Evolutionary conservation across 2,113 vertebrate species (phyloP), one percentile per base, ranked within the genome.

Genomic region (Pelusios castaneus): DNA sequence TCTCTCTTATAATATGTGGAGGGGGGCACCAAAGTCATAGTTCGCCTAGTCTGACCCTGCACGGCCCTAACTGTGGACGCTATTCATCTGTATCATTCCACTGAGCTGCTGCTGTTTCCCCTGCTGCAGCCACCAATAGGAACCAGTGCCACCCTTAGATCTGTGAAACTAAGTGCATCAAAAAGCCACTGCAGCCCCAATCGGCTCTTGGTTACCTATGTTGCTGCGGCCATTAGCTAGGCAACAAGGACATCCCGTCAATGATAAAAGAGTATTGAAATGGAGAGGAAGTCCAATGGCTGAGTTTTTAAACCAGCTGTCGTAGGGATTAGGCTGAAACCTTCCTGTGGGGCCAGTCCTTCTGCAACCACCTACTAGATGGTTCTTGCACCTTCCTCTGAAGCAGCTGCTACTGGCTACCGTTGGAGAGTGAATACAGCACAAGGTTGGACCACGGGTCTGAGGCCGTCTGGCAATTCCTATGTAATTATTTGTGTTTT

Each of bases 311-410:
- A 56, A 27, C 55, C n/a, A 51, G 45, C 93, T 83, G n/a, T 91
- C 27, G 51, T 19, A 82, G 49, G 29, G 43, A 80, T 76, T 96
- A 87, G 27, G 82, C 93, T 95, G 63, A 84, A n/a, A 6, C 11
- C 58, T 79, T 58, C 56, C 11, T 2, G 2, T 0, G 0, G 60
- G 34, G 14, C 31, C 88, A 43, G 17, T n/a, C n/a, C 34, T 34
- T 31, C 60, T 31, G 17, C 31, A 34, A n/a, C 31, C 31, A 12
- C 60, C 60, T 63, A 63, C 14, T 8, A n/a, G 2, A 34, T 1
- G 60, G 31, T 63, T 63, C 60, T 63, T n/a, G 60, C 60, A 16
- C 31, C 60, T 63, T 63, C 16, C 16, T n/a, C 60, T 63, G 60
- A 63, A n/a, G 60, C 60, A 34, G 14, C 60, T 34, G 29, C 60